Percentiles rank a stretch among this genome's conserved stretches.
Conservation (phyloP, 2,888 invertebrate species). For the Spodoptera littoralis region DNA sequence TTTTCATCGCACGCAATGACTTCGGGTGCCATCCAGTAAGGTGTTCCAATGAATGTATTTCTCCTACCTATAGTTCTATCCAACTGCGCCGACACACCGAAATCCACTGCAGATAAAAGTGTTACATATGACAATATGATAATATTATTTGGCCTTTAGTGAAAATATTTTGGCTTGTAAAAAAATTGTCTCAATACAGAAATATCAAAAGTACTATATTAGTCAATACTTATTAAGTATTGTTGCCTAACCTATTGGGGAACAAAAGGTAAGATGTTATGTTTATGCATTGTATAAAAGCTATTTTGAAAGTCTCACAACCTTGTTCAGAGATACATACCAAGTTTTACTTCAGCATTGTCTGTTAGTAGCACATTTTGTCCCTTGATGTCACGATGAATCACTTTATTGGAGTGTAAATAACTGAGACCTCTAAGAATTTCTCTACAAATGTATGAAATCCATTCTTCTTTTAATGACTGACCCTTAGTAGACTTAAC, state of each 20-base stretch:
- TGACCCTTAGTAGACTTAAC: constrained; percentile 99
- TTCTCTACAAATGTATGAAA: constrained; percentile 99
- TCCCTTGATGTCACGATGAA: constrained; percentile 99
- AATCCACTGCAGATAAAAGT: constrained; percentile 92
- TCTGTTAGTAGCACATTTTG: constrained; percentile 99
- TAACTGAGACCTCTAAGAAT: constrained; percentile 98
- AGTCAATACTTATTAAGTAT: no score
- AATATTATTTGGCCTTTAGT: no score
- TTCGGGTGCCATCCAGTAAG: constrained; percentile 99
- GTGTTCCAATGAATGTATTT: constrained; percentile 99
- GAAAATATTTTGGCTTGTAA: no score
- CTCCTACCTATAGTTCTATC: constrained; percentile 99
- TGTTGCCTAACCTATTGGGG: no score
- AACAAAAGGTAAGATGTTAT: no score
- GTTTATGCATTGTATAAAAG: no score
- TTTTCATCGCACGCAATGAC: constrained; percentile 99
- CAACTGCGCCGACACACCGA: constrained; percentile 99
- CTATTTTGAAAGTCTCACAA: no score
- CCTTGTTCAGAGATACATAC: constrained; percentile 81
- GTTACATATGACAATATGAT: no score
- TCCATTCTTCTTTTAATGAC: constrained; percentile 99
- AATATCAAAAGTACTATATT: no score
- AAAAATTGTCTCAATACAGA: no score
- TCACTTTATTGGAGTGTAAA: constrained; percentile 99
- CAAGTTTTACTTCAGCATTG: constrained; percentile 99